Conservation (phyloP, 2,888 invertebrate species). For the Alloplasta piceator region DNA sequence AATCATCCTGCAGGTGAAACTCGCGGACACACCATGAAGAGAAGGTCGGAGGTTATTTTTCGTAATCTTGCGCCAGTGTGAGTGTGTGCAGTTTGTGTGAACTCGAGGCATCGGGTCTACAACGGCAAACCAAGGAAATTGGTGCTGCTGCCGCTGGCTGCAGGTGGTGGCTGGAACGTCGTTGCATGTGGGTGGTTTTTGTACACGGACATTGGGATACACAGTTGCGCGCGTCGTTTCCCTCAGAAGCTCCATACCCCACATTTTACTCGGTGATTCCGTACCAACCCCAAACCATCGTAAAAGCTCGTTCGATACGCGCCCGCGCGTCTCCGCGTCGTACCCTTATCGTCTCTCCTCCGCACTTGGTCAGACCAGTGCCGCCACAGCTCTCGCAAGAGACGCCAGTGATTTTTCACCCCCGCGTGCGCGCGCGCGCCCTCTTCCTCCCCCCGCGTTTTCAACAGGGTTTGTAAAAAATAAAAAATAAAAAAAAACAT, state of each 20-base stretch:
- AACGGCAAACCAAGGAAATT: conserved; percentile 33
- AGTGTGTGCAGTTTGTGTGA: not conserved
- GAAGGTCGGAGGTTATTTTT: conserved; percentile 53
- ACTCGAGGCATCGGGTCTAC: conserved; percentile 22
- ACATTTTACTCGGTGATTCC: conserved; percentile 6
- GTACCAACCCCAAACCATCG: not conserved
- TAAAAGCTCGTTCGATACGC: conserved; percentile 75
- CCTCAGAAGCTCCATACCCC: conserved; percentile 46
- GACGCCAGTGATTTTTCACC: conserved; percentile 80
- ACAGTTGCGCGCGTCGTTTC: conserved; percentile 48
- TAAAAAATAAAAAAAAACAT: not conserved
- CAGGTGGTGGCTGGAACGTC: conserved; percentile 38
- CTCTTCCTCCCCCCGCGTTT: conserved; percentile 60
- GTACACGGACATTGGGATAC: conserved; percentile 12
- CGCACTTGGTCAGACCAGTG: conserved; percentile 76
- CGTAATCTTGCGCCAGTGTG: conserved; percentile 27
- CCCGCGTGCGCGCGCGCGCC: conserved; percentile 63
- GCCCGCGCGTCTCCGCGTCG: conserved; percentile 76
- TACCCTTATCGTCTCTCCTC: conserved; percentile 68
- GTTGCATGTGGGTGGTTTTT: conserved; percentile 48
- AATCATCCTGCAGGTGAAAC: too few species aligned
- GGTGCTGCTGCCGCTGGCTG: conserved; percentile 30
- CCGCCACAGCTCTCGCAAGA: conserved; percentile 82
- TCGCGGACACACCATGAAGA: not conserved
- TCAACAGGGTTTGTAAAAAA: conserved; percentile 60